Conservation (phyloP, 2,888 invertebrate genomes). For the Rhagium mordax region DNA sequence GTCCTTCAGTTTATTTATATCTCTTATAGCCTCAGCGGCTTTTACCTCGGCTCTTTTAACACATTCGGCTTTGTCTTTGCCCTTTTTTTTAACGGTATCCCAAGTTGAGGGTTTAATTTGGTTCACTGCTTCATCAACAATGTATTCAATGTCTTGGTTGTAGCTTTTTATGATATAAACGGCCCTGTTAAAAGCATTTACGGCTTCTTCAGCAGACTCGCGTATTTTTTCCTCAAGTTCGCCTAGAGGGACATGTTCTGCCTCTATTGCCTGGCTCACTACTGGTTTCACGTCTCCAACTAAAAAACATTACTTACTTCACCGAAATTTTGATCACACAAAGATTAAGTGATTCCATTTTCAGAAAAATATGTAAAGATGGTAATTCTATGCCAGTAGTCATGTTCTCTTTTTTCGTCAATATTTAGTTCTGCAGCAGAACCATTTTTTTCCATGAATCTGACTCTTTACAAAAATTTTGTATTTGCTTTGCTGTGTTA, state of each 20-base stretch:
- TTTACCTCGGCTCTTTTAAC: slow-evolving; percentile 75
- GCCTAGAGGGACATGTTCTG: slow-evolving; percentile 69
- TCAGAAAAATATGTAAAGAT: no score
- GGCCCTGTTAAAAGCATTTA: slow-evolving; percentile 79
- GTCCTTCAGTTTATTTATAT: slow-evolving; percentile 68
- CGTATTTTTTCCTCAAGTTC: slow-evolving; percentile 75
- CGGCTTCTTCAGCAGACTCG: slow-evolving; percentile 75
- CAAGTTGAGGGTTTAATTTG: slow-evolving; percentile 75
- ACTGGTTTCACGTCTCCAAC: slow-evolving; percentile 55
- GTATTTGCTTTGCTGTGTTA: no score
- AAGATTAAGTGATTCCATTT: no score
- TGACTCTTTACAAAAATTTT: no score
- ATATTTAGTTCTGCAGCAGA: no score
- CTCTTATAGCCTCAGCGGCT: slow-evolving; percentile 67
- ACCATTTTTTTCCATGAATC: no score
- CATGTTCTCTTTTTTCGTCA: no score
- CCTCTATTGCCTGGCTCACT: slow-evolving; percentile 62
- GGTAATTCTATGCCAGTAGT: no score
- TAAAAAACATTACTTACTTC: slow-evolving; percentile 34
- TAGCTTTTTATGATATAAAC: slow-evolving; percentile 74
- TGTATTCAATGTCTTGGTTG: slow-evolving; percentile 72
- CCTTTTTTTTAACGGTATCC: slow-evolving; percentile 74
- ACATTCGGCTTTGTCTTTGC: slow-evolving; percentile 73
- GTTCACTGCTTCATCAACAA: slow-evolving; percentile 78
- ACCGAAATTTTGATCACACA: no score